Conservation (phyloP, 1,140 invertebrate species). For the roundworm (Caenorhabditis elegans) region WBcel235 BX284603.4:2356501-2357000, state of each 20-base stretch:
- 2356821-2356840: too few relatives aligned
- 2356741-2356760: not conserved
- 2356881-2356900: too few relatives aligned
- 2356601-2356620: not conserved
- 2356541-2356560: not conserved
- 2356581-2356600: constrained; percentile 18
- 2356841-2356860: too few relatives aligned
- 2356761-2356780: not conserved
- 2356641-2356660: not conserved
- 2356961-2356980: too few relatives aligned
- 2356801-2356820: too few relatives aligned
- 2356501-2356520: not conserved
- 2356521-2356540: not conserved
- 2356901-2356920: too few relatives aligned
- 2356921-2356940: too few relatives aligned
- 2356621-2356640: too few relatives aligned
- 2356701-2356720: not conserved
- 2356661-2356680: not conserved
- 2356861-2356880: too few relatives aligned
- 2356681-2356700: constrained; percentile 24
- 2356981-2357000: too few relatives aligned
- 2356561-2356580: constrained; percentile 13
- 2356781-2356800: too few relatives aligned
- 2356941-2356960: too few relatives aligned
- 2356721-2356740: not conserved